A percentile compares a stretch with the other conserved stretches of the same genome.
These are phyloP conservation scores for Parasteatoda lunata DNA, from an alignment of 2,888 invertebrate genomes.

Conservation along the genomic window DNA sequence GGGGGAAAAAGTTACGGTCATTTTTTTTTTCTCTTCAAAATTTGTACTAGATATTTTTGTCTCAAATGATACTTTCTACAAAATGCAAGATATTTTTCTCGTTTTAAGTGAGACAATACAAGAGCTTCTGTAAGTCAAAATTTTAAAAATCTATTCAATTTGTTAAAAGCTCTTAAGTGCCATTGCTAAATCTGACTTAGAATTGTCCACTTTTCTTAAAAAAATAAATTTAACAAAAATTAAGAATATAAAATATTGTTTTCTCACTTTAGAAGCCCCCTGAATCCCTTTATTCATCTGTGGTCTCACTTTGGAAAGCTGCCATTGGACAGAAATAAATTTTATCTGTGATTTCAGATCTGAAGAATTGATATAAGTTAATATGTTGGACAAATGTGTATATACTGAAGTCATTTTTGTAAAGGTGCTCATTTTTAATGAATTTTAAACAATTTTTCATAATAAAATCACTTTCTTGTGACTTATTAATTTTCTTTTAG, in stretches of 20 bases:
- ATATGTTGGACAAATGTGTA: constrained; percentile 32
- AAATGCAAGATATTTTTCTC: no score
- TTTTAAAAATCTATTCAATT: no score
- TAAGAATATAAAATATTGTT: not conserved
- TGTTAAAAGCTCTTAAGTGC: no score
- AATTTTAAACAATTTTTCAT: constrained; percentile 42
- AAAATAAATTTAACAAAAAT: no score
- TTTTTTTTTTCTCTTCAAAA: no score
- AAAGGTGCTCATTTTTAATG: constrained; percentile 48
- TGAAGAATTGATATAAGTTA: constrained; percentile 29
- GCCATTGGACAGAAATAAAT: constrained; percentile 40
- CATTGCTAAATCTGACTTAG: no score
- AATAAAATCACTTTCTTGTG: constrained; percentile 43
- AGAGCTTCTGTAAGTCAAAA: no score
- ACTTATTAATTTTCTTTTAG: not conserved
- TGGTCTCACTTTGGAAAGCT: constrained; percentile 31
- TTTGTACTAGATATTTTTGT: no score
- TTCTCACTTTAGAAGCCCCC: not conserved
- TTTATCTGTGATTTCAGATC: constrained; percentile 55
- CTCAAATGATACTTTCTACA: no score
- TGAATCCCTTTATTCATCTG: not conserved
- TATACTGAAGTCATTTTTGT: constrained; percentile 52
- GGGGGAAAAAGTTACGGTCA: no score
- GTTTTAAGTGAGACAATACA: no score
- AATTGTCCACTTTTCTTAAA: no score